phyloP scores from a whole-genome alignment of 2,888 invertebrate genomes.

The Polyommatus iphigenia region DNA sequence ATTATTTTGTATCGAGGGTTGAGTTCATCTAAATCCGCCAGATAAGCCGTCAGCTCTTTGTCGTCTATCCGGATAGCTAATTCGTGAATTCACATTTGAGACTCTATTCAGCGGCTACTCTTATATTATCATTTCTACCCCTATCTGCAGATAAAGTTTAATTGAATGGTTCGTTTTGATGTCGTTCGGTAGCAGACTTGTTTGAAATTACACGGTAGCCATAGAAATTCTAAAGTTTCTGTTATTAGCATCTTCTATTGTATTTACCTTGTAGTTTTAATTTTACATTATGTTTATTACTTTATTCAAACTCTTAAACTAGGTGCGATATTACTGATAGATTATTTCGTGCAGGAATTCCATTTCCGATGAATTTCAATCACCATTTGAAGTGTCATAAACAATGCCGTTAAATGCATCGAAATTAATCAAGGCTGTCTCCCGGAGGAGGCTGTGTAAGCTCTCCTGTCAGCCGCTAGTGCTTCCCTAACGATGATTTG shows the following conservation, averaged over 20 bases:
- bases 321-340: background rate
- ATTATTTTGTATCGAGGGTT: constrained; percentile 79
- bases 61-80: constrained; percentile 71
- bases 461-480: constrained; percentile 28
- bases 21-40: constrained; percentile 76
- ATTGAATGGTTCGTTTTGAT: constrained; percentile 22
- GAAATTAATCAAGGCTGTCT: constrained; percentile 23
- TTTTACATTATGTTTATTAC: background rate
- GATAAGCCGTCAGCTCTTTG: constrained; percentile 76
- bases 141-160: constrained; percentile 22
- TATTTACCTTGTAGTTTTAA: background rate
- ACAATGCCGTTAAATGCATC: constrained; percentile 21
- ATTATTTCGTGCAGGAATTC: background rate
- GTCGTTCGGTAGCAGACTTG: constrained; percentile 11
- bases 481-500: constrained; percentile 64
- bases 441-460: constrained; percentile 25
- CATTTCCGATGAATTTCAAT: background rate
- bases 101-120: constrained; percentile 46
- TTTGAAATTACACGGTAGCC: background rate
- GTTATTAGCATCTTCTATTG: background rate
- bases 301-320: background rate
- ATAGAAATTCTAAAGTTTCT: constrained; percentile 1
- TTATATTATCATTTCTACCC: constrained; percentile 57
- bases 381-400: constrained; percentile 19
- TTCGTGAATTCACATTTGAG: constrained; percentile 52